Evolutionary conservation across 2,888 invertebrate species (phyloP).

Genomic region (Syrphus vitripennis): DNA sequence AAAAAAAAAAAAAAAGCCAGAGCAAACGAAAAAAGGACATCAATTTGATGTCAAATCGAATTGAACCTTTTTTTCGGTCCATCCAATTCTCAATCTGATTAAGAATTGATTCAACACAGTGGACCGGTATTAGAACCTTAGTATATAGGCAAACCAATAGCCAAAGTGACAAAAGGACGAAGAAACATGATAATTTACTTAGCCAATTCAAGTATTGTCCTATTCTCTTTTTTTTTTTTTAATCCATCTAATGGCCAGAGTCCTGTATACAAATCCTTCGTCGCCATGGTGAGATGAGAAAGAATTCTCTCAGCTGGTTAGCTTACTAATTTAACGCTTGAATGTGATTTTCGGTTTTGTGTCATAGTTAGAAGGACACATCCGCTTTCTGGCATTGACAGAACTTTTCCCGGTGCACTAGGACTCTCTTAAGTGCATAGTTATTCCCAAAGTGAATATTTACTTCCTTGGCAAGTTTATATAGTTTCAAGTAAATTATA

Average conservation of each 20-base stretch:
- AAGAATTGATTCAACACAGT: conserved; percentile 58
- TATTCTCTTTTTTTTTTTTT: conserved; percentile 36
- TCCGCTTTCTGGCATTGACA: conserved; percentile 33
- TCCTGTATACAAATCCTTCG: neutral
- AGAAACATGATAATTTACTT: conserved; percentile 69
- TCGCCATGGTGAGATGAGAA: neutral
- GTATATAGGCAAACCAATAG: neutral
- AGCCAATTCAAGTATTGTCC: conserved; percentile 36
- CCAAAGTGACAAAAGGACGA: conserved; percentile 48
- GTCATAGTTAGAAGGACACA: conserved; percentile 15
- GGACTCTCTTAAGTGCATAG: conserved; percentile 53
- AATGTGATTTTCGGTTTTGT: conserved; percentile 57
- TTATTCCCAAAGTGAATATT: conserved; percentile 14
- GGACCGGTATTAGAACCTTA: conserved; percentile 31
- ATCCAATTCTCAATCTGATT: conserved; percentile 67
- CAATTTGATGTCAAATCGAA: conserved; percentile 56
- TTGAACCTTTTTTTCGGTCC: conserved; percentile 57
- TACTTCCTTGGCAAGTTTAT: conserved; percentile 28
- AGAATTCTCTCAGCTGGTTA: conserved; percentile 31
- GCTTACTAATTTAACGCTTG: conserved; percentile 67
- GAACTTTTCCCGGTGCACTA: conserved; percentile 34
- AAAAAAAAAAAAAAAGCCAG: neutral
- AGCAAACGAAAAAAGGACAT: conserved; percentile 33
- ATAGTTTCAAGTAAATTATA: conserved; percentile 48
- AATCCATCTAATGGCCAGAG: conserved; percentile 57